Evolutionary conservation across 2,888 invertebrate genomes (phyloP), one percentile per base, ranked within the genome.

Genomic region (Phyllotreta striolata): DNA sequence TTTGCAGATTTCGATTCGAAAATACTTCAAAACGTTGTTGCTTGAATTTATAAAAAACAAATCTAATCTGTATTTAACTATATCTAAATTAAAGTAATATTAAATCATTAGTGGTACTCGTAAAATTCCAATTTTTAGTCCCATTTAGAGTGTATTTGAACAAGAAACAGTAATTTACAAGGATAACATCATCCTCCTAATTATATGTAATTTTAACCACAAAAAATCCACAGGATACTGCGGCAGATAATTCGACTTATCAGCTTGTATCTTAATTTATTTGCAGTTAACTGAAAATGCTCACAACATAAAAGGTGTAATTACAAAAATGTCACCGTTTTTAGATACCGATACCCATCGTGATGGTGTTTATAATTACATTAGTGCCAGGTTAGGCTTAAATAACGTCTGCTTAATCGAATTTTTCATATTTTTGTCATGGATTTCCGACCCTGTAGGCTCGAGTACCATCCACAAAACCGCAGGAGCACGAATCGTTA

Each of bases 261-360:
- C 76, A 64, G 66, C 60, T 66, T 73, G 72, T 72, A 75, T 76
- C 75, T 75, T 72, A 74, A 74, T 75, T 73, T 65, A 71, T 72
- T 70, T 69, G 72, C 70, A 64, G 68, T 73, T 70, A 70, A 69
- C 69, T 71, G 68, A 67, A 68, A 69, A 68, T 67, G 72, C 68
- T 67, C 64, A 68, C 66, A 49, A 59, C 61, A 54, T 62, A 64
- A 70, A 66, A 72, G 66, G 64, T 70, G 66, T 68, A 73, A 72
- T 73, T 72, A 73, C 69, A 70, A 71, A 58, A 72, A 72, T 72
- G 69, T 72, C 69, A 71, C 70, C 70, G 70, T 70, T 71, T 72
- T 68, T 47, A 66, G 62, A 70, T 68, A 62, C 62, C 55, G 66
- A 72, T 68, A 68, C 44, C 34, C 63, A 66, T 67, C 66, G 69